Evolutionary conservation across 2,888 invertebrate species (phyloP).

Genomic region (Chirona hameri): DNA sequence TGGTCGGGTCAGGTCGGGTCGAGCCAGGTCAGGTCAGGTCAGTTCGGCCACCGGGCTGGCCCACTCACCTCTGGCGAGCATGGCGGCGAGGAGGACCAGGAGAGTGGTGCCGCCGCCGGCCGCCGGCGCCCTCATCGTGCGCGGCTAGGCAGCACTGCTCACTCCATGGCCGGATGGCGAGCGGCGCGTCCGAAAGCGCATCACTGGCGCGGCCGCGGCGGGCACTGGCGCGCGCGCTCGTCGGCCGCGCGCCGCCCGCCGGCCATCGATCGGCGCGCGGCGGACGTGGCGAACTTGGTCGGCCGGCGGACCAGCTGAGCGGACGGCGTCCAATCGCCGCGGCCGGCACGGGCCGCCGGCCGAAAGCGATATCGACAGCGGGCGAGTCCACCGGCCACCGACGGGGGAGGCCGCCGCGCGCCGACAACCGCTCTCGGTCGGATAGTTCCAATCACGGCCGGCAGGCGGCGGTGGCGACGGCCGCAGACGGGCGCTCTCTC

Average conservation of each 20-base stretch:
- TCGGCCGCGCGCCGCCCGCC: not conserved
- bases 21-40: too few species aligned
- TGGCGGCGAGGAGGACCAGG: not conserved
- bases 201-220: not conserved
- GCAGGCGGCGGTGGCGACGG: not conserved
- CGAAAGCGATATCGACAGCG: conserved; percentile 2
- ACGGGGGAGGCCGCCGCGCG: not conserved
- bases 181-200: not conserved
- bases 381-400: not conserved
- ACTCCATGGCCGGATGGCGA: conserved; percentile 1
- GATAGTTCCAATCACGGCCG: not conserved
- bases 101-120: not conserved
- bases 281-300: not conserved
- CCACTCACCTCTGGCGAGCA: not conserved
- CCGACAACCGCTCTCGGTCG: not conserved
- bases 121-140: not conserved
- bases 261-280: not conserved
- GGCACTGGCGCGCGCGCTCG: not conserved
- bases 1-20: too few species aligned
- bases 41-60: too few species aligned
- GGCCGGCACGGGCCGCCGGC: not conserved
- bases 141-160: not conserved
- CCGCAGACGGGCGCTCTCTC: too few species aligned
- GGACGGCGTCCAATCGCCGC: not conserved
- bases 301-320: not conserved